Evolutionary conservation across 2,888 invertebrate species (phyloP).

Genomic region (Cosmia pyralina): DNA sequence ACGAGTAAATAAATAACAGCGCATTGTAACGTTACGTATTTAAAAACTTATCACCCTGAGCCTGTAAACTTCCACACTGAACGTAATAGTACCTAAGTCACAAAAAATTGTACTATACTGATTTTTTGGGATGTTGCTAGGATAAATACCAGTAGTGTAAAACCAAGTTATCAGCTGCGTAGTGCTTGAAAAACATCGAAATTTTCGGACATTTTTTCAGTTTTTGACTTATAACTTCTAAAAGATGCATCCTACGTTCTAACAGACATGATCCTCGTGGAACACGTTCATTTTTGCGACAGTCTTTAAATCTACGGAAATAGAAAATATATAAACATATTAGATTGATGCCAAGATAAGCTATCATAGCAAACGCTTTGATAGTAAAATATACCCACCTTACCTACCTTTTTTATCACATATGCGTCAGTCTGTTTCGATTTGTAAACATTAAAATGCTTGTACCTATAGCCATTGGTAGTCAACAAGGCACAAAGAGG

Average conservation of each 20-base stretch:
- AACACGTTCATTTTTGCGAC: not conserved
- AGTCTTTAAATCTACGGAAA: not conserved
- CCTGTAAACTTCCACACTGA: not conserved
- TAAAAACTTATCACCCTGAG: not conserved
- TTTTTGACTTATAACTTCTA: no score
- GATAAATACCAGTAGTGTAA: no score
- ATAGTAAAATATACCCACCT: conserved; percentile 30
- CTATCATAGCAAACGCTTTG: conserved; percentile 29
- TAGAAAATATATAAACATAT: no score
- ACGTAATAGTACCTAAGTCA: no score
- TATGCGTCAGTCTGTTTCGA: conserved; percentile 22
- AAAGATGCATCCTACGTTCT: no score
- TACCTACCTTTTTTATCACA: conserved; percentile 15
- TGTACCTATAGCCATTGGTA: not conserved
- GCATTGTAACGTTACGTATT: not conserved
- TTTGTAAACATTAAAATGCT: conserved; percentile 7
- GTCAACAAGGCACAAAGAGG: not conserved
- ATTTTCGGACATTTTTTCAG: no score
- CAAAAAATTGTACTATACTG: no score
- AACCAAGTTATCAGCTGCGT: no score
- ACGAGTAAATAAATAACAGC: not conserved
- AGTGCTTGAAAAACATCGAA: no score
- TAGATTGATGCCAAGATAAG: conserved; percentile 35
- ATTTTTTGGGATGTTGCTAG: no score
- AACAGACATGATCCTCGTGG: not conserved